Conservation (phyloP, 2,113 vertebrate genomes). For the Xiphophorus couchianus region DNA sequence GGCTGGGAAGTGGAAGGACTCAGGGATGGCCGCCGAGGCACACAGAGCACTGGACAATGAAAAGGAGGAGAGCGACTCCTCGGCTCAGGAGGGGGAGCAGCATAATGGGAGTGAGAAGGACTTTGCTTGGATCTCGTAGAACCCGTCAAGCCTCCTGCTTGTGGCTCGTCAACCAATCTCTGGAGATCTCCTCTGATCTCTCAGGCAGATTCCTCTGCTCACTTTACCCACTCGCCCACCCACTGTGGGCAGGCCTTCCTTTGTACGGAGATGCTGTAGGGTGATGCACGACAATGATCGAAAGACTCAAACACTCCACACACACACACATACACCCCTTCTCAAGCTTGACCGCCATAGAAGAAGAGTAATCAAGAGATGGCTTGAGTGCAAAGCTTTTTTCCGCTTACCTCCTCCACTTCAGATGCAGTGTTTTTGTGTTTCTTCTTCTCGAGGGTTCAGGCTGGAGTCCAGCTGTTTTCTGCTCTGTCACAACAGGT, state of each 20-base stretch:
- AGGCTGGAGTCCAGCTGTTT: slow-evolving; percentile 65
- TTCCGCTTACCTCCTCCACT: slow-evolving; percentile 76
- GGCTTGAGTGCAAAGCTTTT: slow-evolving; percentile 60
- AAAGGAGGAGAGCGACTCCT: slow-evolving; percentile 90
- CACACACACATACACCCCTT: slow-evolving; percentile 29
- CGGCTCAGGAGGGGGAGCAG: slow-evolving; percentile 85
- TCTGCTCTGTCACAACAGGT: slow-evolving; percentile 58
- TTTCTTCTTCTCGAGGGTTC: slow-evolving; percentile 62
- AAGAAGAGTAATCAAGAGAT: slow-evolving; percentile 52
- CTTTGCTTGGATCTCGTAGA: slow-evolving; percentile 96
- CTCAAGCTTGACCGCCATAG: slow-evolving; percentile 61
- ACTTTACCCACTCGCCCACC: slow-evolving; percentile 62
- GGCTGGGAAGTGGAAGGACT: slow-evolving; percentile 85
- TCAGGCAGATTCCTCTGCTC: slow-evolving; percentile 60
- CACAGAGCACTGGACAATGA: slow-evolving; percentile 85
- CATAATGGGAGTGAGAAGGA: slow-evolving; percentile 88
- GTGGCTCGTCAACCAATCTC: slow-evolving; percentile 44
- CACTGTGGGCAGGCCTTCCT: slow-evolving; percentile 59
- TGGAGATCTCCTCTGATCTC: slow-evolving; percentile 64
- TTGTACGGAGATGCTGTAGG: slow-evolving; percentile 62
- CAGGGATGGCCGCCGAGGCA: slow-evolving; percentile 84
- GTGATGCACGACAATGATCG: slow-evolving; percentile 68
- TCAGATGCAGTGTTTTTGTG: slow-evolving; percentile 74
- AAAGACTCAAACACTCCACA: slow-evolving; percentile 32
- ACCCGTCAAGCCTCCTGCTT: slow-evolving; percentile 10